Conservation (phyloP, 2,113 vertebrate species). For the Probosciger aterrimus region DNA sequence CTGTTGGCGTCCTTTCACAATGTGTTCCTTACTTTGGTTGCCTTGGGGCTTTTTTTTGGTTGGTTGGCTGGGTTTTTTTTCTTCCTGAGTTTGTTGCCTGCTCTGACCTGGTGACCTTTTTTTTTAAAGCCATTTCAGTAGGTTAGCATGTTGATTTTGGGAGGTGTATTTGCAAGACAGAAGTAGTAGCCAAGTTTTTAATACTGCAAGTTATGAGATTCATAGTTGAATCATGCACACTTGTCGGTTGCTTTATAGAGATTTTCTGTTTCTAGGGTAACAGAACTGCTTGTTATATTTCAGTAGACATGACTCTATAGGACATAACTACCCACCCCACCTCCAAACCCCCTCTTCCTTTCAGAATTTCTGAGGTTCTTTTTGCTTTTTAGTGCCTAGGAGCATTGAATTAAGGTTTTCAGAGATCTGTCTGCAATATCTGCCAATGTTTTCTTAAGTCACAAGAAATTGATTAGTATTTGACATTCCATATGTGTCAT, state of each 20-base stretch:
- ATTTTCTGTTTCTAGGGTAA: not conserved
- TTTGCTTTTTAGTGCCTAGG: not conserved
- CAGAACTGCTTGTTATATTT: not conserved
- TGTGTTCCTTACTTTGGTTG: not conserved
- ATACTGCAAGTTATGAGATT: not conserved
- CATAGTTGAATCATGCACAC: not conserved
- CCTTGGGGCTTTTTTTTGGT: not conserved
- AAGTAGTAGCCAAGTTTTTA: not conserved
- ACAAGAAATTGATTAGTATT: not conserved
- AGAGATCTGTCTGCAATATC: not conserved
- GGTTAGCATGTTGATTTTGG: not conserved
- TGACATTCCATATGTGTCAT: not conserved
- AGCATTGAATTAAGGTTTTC: not conserved
- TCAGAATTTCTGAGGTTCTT: not conserved
- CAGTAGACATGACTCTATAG: not conserved
- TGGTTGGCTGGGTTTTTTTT: not conserved
- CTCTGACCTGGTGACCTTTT: not conserved
- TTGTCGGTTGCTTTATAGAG: not conserved
- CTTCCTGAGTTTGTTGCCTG: not conserved
- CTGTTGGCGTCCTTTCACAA: not conserved
- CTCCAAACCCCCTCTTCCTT: not conserved
- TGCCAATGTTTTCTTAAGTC: not conserved
- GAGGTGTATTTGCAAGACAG: not conserved
- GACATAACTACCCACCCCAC: accelerated
- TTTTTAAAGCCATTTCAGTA: not conserved